A percentile compares a stretch with the other conserved stretches of the same genome.
Conservation (phyloP, 1,140 invertebrate species). For the Drosophila repleta region DNA sequence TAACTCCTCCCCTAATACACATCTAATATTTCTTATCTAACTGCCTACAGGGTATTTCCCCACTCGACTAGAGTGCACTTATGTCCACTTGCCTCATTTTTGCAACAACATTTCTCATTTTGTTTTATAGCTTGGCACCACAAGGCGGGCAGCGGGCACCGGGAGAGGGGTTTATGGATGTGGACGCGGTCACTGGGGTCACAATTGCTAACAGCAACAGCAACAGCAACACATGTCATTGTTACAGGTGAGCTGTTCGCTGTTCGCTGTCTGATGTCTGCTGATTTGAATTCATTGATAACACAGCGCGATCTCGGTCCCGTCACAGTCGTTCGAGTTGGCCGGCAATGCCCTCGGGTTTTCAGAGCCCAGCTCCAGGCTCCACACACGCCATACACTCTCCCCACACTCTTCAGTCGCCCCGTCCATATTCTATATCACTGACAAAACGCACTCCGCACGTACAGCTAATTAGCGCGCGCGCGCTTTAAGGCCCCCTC, state of each 20-base stretch:
- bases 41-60: background rate
- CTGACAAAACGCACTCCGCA: constrained; percentile 75
- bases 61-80: background rate
- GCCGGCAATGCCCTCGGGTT: constrained; percentile 16
- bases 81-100: constrained; percentile 23
- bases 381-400: background rate
- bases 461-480: constrained; percentile 72
- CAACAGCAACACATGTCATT: constrained; percentile 69
- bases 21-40: background rate
- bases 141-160: constrained; percentile 10
- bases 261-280: constrained; percentile 30
- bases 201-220: constrained; percentile 41
- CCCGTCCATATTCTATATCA: constrained; percentile 11
- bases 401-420: background rate
- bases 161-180: background rate
- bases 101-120: constrained; percentile 79
- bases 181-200: constrained; percentile 47
- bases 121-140: constrained; percentile 65
- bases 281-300: constrained; percentile 74
- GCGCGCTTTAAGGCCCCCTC: constrained; percentile 59
- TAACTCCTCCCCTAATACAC: too few species aligned
- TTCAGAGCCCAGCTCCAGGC: background rate
- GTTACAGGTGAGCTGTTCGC: constrained; percentile 67
- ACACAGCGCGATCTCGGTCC: constrained; percentile 37
- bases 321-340: constrained; percentile 29